Base-by-base conservation (phyloP, 2,797 vertebrate genomes). In the Tadarida brasiliensis region DNA sequence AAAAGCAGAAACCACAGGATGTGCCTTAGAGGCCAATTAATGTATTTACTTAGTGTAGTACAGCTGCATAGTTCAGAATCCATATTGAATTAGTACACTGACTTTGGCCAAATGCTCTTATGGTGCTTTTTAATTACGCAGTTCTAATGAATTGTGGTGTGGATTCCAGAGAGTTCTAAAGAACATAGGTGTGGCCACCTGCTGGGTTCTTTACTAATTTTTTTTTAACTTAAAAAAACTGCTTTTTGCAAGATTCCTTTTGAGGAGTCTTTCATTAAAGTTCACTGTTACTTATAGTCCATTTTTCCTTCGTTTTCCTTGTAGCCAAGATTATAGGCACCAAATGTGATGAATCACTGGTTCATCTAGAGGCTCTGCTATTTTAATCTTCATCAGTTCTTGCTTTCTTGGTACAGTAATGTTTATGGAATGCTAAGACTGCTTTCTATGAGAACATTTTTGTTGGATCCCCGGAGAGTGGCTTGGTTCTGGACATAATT, bases 401-500 rank as follows among this genome's bases (percentile, higher is more conserved):
- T 73, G 24, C n/a, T 95, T 94, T 92, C 49, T 73, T 63, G 56
- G 57, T 49, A 90, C 33, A 71, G n/a, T 88, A 88, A 63, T 77
- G 24, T 90, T 93, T 78, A 5, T 81, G 33, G 57, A 92, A 76
- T 67, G 3, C 9, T 90, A 90, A 78, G 35, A 20, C 56, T 89
- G n/a, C 39, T 96, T 95, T 93, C 80, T 88, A 49, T 28, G 2
- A 92, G 65, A 91, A 1, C 47, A 94, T 94, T 89, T 93, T 71
- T 84, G 47, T 70, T 89, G 73, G 95, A 86, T 95, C 15, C 47
- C 94, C 11, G 81, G 7, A 97, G 30, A 44, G 93, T 57, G 2
- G 47, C 22, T 88, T 76, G 85, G 96, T 87, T 97, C n/a, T 91
- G 20, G 68, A 90, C 5, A 87, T 95, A 96, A 82, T 68, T 87